Percentiles rank a stretch among this genome's conserved stretches.
Conservation (phyloP, 2,113 vertebrate species). For the Dendrocopos noguchii region DNA sequence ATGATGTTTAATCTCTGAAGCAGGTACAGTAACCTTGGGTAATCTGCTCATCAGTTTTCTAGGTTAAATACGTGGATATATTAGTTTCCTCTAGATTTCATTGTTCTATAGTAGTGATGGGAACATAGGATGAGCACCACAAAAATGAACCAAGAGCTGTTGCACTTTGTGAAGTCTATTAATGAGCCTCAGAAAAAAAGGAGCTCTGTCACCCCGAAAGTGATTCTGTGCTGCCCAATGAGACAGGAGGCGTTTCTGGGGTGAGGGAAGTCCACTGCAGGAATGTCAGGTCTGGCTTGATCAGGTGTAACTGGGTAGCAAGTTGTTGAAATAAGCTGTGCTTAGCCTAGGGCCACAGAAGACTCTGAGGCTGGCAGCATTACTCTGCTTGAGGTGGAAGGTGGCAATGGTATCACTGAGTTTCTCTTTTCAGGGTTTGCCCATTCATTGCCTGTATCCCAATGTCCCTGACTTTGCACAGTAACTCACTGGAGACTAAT, state of each 20-base stretch:
- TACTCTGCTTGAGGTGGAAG: neutral
- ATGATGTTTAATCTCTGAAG: constrained; percentile 52
- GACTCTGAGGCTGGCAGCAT: neutral
- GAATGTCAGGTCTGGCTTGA: neutral
- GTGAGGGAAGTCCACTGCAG: neutral
- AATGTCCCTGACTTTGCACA: neutral
- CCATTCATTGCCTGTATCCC: neutral
- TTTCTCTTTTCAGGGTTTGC: neutral
- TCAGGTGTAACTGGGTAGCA: neutral
- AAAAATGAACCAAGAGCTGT: neutral
- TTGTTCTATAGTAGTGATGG: constrained; percentile 1
- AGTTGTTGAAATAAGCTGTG: neutral
- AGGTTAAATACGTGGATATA: constrained; percentile 49
- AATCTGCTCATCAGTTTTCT: constrained; percentile 57
- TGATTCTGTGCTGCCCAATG: neutral
- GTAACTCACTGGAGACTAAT: neutral
- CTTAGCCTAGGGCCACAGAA: neutral
- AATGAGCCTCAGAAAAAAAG: neutral
- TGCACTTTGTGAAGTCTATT: neutral
- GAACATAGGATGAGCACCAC: constrained; percentile 1
- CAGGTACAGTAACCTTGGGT: constrained; percentile 55
- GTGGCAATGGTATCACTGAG: neutral
- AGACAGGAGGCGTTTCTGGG: neutral
- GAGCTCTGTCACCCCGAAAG: neutral
- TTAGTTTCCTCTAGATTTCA: constrained; percentile 36